Evolutionary conservation across 2,797 vertebrate species (phyloP), one percentile per base, ranked within the genome.

Genomic region (Takifugu ocellatus): DNA sequence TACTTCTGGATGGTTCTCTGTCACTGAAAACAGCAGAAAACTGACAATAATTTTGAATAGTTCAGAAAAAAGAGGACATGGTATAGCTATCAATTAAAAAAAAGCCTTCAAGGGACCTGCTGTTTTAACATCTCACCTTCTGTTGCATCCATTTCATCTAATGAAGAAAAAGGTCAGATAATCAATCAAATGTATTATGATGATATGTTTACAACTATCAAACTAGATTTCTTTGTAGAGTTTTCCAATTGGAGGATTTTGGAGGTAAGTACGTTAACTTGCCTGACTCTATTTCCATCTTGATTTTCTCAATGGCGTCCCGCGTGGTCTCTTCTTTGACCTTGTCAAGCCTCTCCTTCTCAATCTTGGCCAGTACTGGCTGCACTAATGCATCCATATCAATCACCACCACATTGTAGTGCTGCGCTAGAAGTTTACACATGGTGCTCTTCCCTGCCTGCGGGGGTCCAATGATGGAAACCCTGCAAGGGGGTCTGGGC

Each of bases 401-500:
- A 78, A 99, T 59, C 74, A 97, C 85, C 75, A 86, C 65, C 72
- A 89, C 92, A 46, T 84, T 87, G 58, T 93, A 96, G 77, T 90
- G 75, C 25, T 89, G 63, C 52, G 95, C 95, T 72, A 98, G 74
- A 56, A 92, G 77, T 17, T 77, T 69, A 74, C 91, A 90, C 51
- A 96, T 54, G n/a, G 92, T 94, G 78, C 92, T 96, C 85, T 87
- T 98, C 61, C 96, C 96, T 63, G 93, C 85, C 47, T 66, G 83
- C 0, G 86, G 83, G 43, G 93, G 92, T 16, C 97, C 96, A 57
- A 94, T 84, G 33, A 99, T 71, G 8, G 92, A 81, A 48, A 97
- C 87, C 88, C 88, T 95, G 75, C 94, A 97, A 6, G 95, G 94
- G 61, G 89, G 75, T 7, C 81, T 66, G 5, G 96, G 96, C 94